A percentile compares a stretch with the other conserved stretches of the same genome.
These are phyloP conservation scores for Capricornis sumatraensis DNA, from an alignment of 2,113 vertebrate species.

Conservation along the genomic window DNA sequence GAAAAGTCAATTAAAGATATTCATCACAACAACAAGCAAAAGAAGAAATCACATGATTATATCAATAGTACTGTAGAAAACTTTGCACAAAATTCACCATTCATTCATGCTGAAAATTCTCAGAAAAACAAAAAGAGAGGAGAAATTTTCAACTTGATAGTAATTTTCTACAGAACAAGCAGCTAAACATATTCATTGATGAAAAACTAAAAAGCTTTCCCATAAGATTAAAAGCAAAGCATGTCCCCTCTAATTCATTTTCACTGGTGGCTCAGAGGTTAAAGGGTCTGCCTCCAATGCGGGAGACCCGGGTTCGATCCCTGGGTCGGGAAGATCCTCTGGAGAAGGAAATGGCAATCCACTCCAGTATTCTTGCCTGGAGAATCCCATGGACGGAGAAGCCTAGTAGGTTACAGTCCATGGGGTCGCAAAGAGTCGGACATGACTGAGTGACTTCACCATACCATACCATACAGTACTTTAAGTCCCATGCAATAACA, in stretches of 20 bases:
- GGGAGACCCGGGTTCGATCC: no score
- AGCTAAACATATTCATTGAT: neutral
- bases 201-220: neutral
- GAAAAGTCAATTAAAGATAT: neutral
- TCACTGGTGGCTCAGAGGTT: no score
- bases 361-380: no score
- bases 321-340: no score
- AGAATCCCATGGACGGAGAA: no score
- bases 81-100: neutral
- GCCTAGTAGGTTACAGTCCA: no score
- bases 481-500: neutral
- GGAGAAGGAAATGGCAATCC: no score
- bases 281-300: no score
- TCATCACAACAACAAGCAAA: neutral
- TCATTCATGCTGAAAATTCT: neutral
- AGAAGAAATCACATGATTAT: neutral
- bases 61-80: neutral
- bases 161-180: neutral
- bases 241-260: neutral
- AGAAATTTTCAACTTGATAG: neutral
- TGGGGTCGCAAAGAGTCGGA: no score
- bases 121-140: neutral
- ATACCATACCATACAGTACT: neutral
- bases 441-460: no score
- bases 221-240: neutral